Conservation (phyloP, 2,797 vertebrate genomes). For the Uromys caudimaculatus region DNA sequence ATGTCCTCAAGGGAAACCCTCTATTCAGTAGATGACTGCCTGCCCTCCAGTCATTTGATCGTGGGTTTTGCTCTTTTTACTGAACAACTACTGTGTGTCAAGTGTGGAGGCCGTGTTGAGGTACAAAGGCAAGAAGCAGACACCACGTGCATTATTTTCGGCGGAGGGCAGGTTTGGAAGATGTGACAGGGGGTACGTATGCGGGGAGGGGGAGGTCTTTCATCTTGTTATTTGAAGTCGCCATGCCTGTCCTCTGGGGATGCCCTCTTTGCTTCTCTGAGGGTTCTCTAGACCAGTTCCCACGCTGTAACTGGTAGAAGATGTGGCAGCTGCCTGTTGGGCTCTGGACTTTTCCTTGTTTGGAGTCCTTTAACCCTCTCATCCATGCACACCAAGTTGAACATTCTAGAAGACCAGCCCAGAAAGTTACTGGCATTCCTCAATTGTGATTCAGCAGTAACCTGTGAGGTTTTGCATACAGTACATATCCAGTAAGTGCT, state of each 20-base stretch:
- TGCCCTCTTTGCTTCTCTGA: not conserved
- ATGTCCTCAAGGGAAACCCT: not conserved
- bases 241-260: fast-evolving
- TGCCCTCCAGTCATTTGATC: not conserved
- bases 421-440: not conserved
- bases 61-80: not conserved
- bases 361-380: not conserved
- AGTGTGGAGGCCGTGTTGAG: not conserved
- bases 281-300: not conserved
- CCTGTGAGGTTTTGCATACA: not conserved
- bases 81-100: not conserved
- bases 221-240: not conserved
- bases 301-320: not conserved
- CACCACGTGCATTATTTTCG: fast-evolving
- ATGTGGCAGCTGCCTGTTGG: not conserved
- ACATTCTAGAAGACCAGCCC: not conserved
- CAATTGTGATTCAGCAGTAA: not conserved
- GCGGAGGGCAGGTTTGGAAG: not conserved
- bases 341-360: not conserved
- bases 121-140: not conserved
- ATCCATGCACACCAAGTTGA: not conserved
- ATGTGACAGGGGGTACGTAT: too few species aligned
- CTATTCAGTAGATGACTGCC: not conserved
- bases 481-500: not conserved
- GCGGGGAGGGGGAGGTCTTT: not conserved